These are phyloP conservation scores for Psix sp. DNA, from an alignment of 1,140 invertebrate genomes.

Conservation along the genomic window DNA sequence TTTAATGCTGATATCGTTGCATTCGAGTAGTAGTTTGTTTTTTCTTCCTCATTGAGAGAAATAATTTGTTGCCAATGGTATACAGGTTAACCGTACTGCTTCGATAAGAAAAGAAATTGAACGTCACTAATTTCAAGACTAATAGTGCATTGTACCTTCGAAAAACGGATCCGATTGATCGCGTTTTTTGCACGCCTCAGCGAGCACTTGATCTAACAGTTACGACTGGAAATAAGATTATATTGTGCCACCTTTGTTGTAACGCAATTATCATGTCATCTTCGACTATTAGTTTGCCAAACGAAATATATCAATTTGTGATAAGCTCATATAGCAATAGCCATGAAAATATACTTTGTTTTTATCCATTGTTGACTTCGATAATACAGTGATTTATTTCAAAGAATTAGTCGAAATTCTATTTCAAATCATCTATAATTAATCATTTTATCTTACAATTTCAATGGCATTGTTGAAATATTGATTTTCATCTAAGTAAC, in stretches of 20 bases:
- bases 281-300: background rate
- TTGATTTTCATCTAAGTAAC: no score
- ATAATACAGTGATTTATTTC: no score
- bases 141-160: slow-evolving; percentile 12
- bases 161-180: slow-evolving; percentile 12
- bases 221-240: slow-evolving; percentile 14
- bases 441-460: no score
- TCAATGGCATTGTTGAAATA: no score
- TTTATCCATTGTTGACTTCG: no score
- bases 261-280: background rate
- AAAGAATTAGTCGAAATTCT: no score
- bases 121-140: slow-evolving; percentile 44
- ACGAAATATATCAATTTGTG: no score
- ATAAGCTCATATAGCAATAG: no score
- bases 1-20: slow-evolving; percentile 20
- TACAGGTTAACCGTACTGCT: background rate
- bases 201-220: slow-evolving; percentile 27
- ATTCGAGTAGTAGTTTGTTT: background rate
- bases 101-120: slow-evolving; percentile 39
- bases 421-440: no score
- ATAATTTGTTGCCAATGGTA: slow-evolving; percentile 10
- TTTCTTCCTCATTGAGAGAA: slow-evolving; percentile 2
- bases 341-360: no score
- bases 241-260: background rate
- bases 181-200: slow-evolving; percentile 18